Percentiles rank a stretch among this genome's conserved stretches.
These are phyloP conservation scores for Clarias batrachus DNA, from an alignment of 2,113 vertebrate genomes.

Conservation along the genomic window DNA sequence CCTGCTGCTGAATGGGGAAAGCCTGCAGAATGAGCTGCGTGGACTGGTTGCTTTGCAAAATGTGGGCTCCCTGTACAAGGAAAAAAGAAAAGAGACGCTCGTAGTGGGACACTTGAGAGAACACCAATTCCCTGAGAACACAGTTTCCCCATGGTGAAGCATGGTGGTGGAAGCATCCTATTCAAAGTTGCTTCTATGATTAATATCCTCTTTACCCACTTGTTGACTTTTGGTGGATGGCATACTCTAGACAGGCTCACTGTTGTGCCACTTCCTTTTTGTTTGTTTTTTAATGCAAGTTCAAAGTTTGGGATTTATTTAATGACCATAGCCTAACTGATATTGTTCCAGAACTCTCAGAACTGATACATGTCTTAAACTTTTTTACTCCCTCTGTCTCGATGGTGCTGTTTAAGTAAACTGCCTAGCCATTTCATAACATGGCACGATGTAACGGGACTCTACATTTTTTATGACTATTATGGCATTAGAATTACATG, in stretches of 20 bases:
- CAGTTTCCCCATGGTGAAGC: neutral
- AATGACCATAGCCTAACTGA: neutral
- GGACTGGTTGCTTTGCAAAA: slow-evolving; percentile 90
- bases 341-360: neutral
- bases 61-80: slow-evolving; percentile 79
- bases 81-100: neutral
- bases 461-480: too few relatives aligned
- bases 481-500: too few relatives aligned
- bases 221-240: neutral
- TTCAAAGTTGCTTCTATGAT: neutral
- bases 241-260: neutral
- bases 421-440: too few relatives aligned
- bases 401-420: neutral
- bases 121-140: neutral
- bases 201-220: neutral
- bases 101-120: neutral
- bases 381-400: neutral
- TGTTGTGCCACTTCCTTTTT: neutral
- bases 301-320: neutral
- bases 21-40: slow-evolving; percentile 94
- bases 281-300: neutral
- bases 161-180: neutral
- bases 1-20: slow-evolving; percentile 91
- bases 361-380: neutral
- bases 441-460: too few relatives aligned